Base-by-base conservation (phyloP, 2,888 invertebrate genomes). In the Iselma pallidipennis region DNA sequence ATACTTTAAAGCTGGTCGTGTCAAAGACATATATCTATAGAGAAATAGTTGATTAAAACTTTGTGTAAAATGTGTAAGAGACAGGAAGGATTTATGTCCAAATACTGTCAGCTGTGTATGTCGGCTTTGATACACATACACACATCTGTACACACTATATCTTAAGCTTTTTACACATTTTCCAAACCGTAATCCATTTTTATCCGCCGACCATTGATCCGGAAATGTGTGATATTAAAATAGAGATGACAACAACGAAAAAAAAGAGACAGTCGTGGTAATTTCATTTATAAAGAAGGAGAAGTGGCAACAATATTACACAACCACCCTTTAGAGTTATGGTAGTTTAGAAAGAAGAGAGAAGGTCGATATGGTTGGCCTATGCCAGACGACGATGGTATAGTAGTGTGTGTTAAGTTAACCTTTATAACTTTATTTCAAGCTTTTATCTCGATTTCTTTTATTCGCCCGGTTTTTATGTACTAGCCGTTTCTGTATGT, bases 11-110 rank as follows among this genome's bases (percentile, higher is more conserved):
- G n/a, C 37, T 37, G 16, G 37, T 37, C 16, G 7, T 37, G 37
- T 37, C 37, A 37, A 16, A 37, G 16, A 37, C 37, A 37, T 16
- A 16, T 1, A 29, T 37, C 5, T 37, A n/a, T 16, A 16, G 19
- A 16, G 9, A 7, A 37, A 37, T 16, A 53, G 58, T 65, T 62
- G 65, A 67, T 67, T 67, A 65, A 67, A 67, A 60, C 63, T 58
- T 37, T 6, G 42, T 59, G 65, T 55, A 61, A 59, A 65, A 66
- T 53, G 61, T 66, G 63, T 56, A 55, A 45, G 50, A 60, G 64
- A 63, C 64, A 62, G 59, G 28, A 45, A 50, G 60, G 51, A 67
- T 67, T 67, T 67, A 67, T 67, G 57, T 59, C 59, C 52, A 58
- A 60, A 65, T 57, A 42, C 45, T 45, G 53, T 51, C 67, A 65